phyloP scores from a whole-genome alignment of 2,113 vertebrate genomes.

The Cricetomys ansorgei region DNA sequence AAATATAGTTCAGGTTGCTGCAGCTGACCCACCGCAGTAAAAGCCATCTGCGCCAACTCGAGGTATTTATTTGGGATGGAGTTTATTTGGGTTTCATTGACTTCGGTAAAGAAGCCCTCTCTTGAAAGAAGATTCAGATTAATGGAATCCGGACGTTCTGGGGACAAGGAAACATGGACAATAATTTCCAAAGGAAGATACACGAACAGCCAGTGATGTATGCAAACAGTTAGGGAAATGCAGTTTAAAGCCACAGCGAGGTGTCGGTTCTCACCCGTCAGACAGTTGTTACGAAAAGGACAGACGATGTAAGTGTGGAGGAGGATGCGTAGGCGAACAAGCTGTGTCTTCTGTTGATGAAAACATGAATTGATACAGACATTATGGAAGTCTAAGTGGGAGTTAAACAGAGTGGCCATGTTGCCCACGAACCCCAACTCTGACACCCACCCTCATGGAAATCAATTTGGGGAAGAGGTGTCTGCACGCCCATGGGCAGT shows the following conservation, averaged over 20 bases:
- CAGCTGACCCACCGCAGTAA: not conserved
- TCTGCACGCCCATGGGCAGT: not conserved
- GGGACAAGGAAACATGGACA: not conserved
- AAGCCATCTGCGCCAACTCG: not conserved
- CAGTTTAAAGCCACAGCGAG: not conserved
- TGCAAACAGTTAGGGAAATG: not conserved
- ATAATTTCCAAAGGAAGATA: not conserved
- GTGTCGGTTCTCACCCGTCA: not conserved
- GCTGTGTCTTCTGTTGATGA: not conserved
- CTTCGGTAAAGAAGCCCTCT: not conserved
- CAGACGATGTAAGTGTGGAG: not conserved
- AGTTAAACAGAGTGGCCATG: not conserved
- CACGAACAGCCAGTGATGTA: not conserved
- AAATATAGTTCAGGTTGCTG: slow-evolving; percentile 29
- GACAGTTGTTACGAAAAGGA: not conserved
- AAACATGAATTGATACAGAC: not conserved
- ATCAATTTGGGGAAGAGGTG: not conserved
- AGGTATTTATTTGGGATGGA: not conserved
- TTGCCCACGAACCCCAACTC: not conserved
- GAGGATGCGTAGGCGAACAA: not conserved
- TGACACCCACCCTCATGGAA: not conserved
- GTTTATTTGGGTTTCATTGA: not conserved
- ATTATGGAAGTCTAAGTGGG: not conserved
- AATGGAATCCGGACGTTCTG: slow-evolving; percentile 23
- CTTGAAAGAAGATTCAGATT: not conserved